Evolutionary conservation across 2,888 invertebrate genomes (phyloP), one percentile per base, ranked within the genome.

Genomic region (Melanargia galathea): DNA sequence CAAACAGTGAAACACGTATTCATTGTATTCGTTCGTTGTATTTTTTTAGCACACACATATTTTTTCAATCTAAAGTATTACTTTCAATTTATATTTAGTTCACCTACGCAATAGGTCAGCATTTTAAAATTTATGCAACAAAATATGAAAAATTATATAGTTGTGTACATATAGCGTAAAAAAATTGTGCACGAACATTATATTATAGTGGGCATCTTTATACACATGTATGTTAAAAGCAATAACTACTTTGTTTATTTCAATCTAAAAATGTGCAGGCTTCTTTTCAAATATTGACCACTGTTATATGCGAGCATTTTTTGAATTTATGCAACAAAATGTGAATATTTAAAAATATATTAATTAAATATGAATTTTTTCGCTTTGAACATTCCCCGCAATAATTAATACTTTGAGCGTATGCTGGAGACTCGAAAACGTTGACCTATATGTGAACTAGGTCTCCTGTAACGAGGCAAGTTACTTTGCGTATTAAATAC

Each of bases 381-480:
- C 52, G 20, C 52, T 52, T 52, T 52, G 52, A 62, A 51, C 26
- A 46, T 62, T 64, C 62, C 51, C 62, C 24, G 49, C 55, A 63
- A 60, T 67, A 67, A 67, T 67, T 67, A 67, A 65, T 67, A 65
- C 60, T 63, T 63, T 62, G 43, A 61, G 48, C 61, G 57, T 60
- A 49, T 58, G 62, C 43, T 54, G 65, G 58, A 64, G 56, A 56
- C 65, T 67, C 55, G 67, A 63, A 65, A 63, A 65, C 55, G 55
- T 61, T 63, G 65, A 67, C 67, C 65, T 60, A 63, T 43, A 63
- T 61, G 65, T 16, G 43, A 67, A 67, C 61, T 67, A 58, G 67
- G 67, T 67, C 63, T 60, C 38, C 63, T 63, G 67, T 63, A 67
- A 60, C 67, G 65, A 65, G 60, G 62, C 56, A 57, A 64, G 64